Base-by-base conservation (phyloP, 2,797 vertebrate genomes). In the Argya squamiceps region DNA sequence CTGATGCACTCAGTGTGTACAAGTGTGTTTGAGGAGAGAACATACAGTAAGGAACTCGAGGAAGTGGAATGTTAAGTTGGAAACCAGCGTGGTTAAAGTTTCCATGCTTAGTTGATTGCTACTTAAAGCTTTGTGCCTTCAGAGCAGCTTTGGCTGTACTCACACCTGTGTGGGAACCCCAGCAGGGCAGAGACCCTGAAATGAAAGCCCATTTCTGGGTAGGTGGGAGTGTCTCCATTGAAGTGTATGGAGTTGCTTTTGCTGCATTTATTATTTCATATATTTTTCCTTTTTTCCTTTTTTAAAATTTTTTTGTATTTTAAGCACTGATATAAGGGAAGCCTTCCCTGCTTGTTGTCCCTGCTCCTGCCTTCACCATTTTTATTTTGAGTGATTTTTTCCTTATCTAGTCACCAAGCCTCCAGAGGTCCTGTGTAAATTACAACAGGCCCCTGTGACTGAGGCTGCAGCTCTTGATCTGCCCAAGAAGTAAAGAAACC, bases 71-170 rank as follows among this genome's bases (percentile, higher is more conserved):
- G 87, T 91, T 77, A 83, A 85, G 58, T 88, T 3, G 84, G 89
- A 97, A 96, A 87, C 89, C 84, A 93, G 93, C 91, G 84, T 85
- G 85, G 88, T 97, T 97, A 58, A 70, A 68, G 77, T 96, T 95
- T 94, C 83, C 11, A 2, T 88, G 86, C 70, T 76, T 92, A 71
- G 81, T 55, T 92, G 58, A 44, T 65, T 41, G 10, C 69, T 92
- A 44, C 63, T 84, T 77, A 41, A 75, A 63, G 75, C 91, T 81
- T 59, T 56, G 83, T 82, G 67, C 53, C 71, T 46, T 34, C 15
- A 41, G 77, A 64, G 75, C 78, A 87, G 75, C 80, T 77, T 50
- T n/a, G 73, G 67, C 86, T 84, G 22, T 53, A 8, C 88, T 79
- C 79, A 68, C 58, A 43, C 52, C 80, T 71, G 26, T 79, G 69